Evolutionary conservation across 1,140 invertebrate species (phyloP), one percentile per base, ranked within the genome.

Genomic region (Sipha flava): DNA sequence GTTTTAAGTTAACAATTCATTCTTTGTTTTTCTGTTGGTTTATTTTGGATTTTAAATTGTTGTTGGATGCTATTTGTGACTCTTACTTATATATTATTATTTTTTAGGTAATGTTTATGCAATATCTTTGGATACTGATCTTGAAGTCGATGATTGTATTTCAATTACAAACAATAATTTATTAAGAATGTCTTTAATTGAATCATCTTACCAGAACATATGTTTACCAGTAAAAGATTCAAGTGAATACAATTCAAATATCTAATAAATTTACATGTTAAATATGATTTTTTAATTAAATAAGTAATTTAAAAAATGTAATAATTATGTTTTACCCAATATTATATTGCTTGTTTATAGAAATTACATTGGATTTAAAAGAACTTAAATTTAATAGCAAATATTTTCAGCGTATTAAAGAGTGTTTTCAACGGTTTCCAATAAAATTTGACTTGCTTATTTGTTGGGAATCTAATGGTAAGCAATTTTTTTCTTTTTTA

Each of bases 381-480:
- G 21, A 18, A 12, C 16, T 77, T 40, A 40, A 54, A 10, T 52
- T 59, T 2, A 59, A 23, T 59, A 77, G 52, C 29, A 59, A 59
- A 59, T 40, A 6, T 2, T 77, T 59, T 40, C 73, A 77, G 18
- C 73, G 73, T 29, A 77, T 77, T 34, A 77, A 77, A 1, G 73
- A 77, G 7, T 29, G 34, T 57, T 77, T 77, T 57, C 21, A 59
- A 57, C 21, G 31, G 40, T 57, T 23, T 77, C 31, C 57, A 4
- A 43, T 21, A 5, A 77, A 57, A 18, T 77, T 77, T 43, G 34
- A 77, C 5, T 40, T 77, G 1, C 21, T 77, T 18, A 16, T 77
- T 57, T 37, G 52, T 12, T 77, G 73, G 73, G 73, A 77, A 77
- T 47, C 73, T 43, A 26, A 57, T 29, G n/a, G 73, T 77, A 29